A percentile compares a stretch with the other conserved stretches of the same genome.
Evolutionary conservation across 2,113 vertebrate species (phyloP).

Genomic region (Pelusios castaneus): DNA sequence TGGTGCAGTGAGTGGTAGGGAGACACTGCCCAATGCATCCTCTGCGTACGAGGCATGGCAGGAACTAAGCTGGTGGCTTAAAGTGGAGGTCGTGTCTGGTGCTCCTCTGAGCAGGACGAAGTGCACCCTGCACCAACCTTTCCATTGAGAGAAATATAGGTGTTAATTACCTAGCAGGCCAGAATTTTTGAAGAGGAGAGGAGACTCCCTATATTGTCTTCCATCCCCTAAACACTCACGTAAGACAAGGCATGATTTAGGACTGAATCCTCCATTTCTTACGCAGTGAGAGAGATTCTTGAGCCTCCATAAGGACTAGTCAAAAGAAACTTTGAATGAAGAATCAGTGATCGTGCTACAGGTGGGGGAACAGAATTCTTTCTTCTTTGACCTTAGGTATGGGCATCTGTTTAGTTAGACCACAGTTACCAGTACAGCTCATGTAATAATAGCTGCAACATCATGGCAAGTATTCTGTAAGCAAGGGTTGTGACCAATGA

Average conservation of each 20-base stretch:
- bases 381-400: not conserved
- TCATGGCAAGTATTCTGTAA: not conserved
- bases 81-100: not conserved
- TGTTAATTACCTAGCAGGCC: not conserved
- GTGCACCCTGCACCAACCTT: not conserved
- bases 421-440: not conserved
- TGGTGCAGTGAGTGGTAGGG: not conserved
- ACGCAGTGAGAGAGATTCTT: not conserved
- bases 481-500: not conserved
- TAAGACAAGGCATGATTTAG: not conserved
- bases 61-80: not conserved
- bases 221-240: not conserved
- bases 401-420: not conserved
- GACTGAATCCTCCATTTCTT: not conserved
- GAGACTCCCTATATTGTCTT: not conserved
- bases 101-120: not conserved
- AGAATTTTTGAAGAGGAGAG: rapidly evolving
- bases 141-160: not conserved
- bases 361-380: not conserved
- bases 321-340: not conserved
- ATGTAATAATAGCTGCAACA: not conserved
- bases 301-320: not conserved
- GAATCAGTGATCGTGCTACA: not conserved
- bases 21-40: rapidly evolving
- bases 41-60: not conserved